Evolutionary conservation across 2,797 vertebrate species (phyloP).

Genomic region (Pangasius krempfi): DNA sequence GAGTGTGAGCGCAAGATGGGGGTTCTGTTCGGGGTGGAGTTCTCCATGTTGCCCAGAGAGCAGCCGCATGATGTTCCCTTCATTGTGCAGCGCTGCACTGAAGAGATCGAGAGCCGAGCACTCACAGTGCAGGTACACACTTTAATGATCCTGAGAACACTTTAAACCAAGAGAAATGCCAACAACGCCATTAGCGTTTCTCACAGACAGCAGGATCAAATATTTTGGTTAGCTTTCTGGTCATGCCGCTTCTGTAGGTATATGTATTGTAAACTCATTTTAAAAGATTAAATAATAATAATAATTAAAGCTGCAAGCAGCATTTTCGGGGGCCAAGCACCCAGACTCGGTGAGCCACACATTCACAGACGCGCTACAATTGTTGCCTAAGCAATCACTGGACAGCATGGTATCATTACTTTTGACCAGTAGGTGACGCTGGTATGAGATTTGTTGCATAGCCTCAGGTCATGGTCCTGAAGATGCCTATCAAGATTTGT

Average conservation of each 20-base stretch:
- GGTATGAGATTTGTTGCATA: no score
- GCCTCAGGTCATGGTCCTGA: no score
- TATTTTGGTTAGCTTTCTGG: neutral
- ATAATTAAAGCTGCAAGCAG: no score
- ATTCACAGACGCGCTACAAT: no score
- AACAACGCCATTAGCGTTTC: neutral
- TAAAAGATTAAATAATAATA: neutral
- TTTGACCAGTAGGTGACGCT: no score
- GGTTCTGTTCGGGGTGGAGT: constrained; percentile 82
- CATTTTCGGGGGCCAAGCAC: no score
- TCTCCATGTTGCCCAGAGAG: constrained; percentile 77
- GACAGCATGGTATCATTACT: no score
- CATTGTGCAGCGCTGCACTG: constrained; percentile 82
- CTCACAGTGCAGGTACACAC: constrained; percentile 81
- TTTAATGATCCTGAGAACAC: neutral
- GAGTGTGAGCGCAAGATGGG: constrained; percentile 84
- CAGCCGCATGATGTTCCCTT: constrained; percentile 83
- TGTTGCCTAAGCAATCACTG: no score
- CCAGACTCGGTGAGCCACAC: no score
- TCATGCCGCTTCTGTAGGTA: neutral
- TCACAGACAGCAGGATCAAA: neutral
- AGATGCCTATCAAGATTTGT: no score
- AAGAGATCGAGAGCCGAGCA: constrained; percentile 87
- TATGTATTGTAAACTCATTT: neutral
- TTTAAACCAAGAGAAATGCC: neutral